A percentile compares a stretch with the other conserved stretches of the same genome.
phyloP scores from a whole-genome alignment of 2,113 vertebrate species.

The Phyllostomus discolor region DNA sequence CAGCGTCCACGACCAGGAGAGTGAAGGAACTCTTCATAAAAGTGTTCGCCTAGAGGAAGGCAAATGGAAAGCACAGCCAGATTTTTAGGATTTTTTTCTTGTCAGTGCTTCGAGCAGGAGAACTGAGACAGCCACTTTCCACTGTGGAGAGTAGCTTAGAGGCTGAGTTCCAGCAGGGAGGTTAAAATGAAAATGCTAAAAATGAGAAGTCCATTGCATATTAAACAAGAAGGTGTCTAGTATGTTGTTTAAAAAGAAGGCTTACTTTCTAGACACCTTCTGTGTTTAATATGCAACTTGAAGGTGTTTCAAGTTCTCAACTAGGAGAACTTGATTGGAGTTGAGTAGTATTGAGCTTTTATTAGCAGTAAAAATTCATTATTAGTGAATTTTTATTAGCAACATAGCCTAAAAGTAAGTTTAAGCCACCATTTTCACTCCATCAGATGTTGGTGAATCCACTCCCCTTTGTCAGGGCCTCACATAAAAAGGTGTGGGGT shows the following conservation, averaged over 20 bases:
- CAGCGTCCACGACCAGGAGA: background rate
- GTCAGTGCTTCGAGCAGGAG: background rate
- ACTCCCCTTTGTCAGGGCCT: background rate
- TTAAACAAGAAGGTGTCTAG: fast-evolving
- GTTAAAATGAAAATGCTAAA: background rate
- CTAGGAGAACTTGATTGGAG: background rate
- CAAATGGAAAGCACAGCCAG: background rate
- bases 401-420: background rate
- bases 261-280: too few relatives aligned
- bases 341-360: background rate
- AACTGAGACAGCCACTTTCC: background rate
- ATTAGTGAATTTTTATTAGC: background rate
- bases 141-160: background rate
- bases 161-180: background rate
- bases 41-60: background rate
- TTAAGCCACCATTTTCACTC: background rate
- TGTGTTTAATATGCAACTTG: too few relatives aligned
- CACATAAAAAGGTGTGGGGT: background rate
- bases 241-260: background rate
- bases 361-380: background rate
- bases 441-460: background rate
- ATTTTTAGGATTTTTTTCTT: background rate
- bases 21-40: background rate
- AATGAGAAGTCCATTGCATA: background rate
- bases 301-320: too few relatives aligned